phyloP scores from a whole-genome alignment of 2,113 vertebrate species.

The Semicossyphus pulcher region DNA sequence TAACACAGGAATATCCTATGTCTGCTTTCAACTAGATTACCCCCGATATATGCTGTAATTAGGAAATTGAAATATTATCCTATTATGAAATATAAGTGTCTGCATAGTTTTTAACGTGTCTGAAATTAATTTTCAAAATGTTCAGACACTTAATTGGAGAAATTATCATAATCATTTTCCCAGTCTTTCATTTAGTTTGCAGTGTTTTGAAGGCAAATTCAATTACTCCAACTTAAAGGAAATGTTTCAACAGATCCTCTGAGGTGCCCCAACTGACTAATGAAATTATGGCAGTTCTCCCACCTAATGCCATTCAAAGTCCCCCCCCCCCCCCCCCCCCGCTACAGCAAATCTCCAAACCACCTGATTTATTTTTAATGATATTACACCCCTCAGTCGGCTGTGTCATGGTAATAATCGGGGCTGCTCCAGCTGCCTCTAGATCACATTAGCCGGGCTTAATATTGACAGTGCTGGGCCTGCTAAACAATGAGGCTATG shows the following conservation, averaged over 20 bases:
- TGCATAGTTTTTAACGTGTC: conserved; percentile 10
- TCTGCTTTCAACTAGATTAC: conserved; percentile 41
- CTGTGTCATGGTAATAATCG: conserved; percentile 89
- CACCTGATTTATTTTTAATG: conserved; percentile 90
- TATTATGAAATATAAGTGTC: conserved; percentile 7
- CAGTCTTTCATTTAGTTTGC: conserved; percentile 54
- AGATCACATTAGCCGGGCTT: conserved; percentile 89
- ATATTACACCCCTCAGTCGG: conserved; percentile 86
- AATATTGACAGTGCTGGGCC: conserved; percentile 85
- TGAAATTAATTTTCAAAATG: conserved; percentile 49
- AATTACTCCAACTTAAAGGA: conserved; percentile 80
- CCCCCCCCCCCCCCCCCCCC: conserved; percentile 68
- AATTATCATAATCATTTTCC: conserved; percentile 1
- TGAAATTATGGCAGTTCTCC: conserved; percentile 84
- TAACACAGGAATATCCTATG: conserved; percentile 31
- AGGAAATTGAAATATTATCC: conserved; percentile 45
- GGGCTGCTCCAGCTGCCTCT: conserved; percentile 87
- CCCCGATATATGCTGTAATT: conserved; percentile 15
- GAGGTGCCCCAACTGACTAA: conserved; percentile 82
- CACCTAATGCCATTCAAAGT: conserved; percentile 82
- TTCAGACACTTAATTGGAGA: conserved; percentile 25
- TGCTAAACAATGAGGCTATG: conserved; percentile 82
- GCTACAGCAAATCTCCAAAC: conserved; percentile 85
- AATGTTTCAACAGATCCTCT: conserved; percentile 82
- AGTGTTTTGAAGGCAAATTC: conserved; percentile 79